phyloP scores from a whole-genome alignment of 2,888 invertebrate genomes.

The Andrena marginata region DNA sequence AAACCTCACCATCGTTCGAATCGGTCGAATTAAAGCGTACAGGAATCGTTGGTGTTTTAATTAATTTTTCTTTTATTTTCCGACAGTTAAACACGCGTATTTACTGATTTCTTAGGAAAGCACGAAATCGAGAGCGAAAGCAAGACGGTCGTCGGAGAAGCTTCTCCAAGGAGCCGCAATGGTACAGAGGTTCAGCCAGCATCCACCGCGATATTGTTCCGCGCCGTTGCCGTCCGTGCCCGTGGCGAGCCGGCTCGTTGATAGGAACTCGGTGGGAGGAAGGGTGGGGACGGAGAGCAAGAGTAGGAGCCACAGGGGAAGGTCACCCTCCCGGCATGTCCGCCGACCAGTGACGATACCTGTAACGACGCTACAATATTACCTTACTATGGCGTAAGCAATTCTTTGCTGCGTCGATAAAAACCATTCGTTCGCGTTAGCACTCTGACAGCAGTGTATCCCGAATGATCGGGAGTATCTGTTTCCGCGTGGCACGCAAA shows the following conservation, averaged over 20 bases:
- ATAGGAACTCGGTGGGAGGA: slow-evolving; percentile 6
- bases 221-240: no score
- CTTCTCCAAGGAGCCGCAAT: slow-evolving; percentile 9
- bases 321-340: slow-evolving; percentile 5
- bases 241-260: slow-evolving; percentile 29
- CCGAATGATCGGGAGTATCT: slow-evolving; percentile 88
- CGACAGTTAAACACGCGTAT: not conserved
- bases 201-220: slow-evolving; percentile 21
- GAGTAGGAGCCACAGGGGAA: slow-evolving; percentile 25
- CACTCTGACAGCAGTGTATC: not conserved
- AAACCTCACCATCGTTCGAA: slow-evolving; percentile 9
- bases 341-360: slow-evolving; percentile 1
- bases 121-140: not conserved
- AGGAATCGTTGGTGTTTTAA: not conserved
- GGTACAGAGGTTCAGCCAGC: not conserved
- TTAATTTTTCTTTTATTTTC: not conserved
- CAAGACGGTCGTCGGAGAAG: not conserved
- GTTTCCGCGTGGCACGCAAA: slow-evolving; percentile 88
- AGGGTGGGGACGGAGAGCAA: slow-evolving; percentile 11
- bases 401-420: not conserved
- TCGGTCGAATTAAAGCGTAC: not conserved
- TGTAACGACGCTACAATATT: not conserved
- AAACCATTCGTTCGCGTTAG: not conserved
- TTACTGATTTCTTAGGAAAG: not conserved
- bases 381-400: not conserved